Conservation (phyloP, 2,797 vertebrate species). For the Dermochelys coriacea region DNA sequence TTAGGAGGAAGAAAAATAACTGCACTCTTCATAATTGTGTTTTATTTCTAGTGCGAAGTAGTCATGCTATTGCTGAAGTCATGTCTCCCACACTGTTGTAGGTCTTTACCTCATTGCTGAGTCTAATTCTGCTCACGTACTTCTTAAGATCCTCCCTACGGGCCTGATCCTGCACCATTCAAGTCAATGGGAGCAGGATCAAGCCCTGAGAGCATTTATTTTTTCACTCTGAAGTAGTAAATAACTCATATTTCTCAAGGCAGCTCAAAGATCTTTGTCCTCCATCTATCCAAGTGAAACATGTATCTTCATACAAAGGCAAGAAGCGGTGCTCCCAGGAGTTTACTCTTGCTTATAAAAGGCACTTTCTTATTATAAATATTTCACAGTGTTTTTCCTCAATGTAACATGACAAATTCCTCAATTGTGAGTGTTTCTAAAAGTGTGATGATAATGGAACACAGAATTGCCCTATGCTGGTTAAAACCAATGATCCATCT, state of each 20-base stretch:
- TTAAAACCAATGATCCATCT: background rate
- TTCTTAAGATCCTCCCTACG: background rate
- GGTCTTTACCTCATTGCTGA: background rate
- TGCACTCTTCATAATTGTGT: background rate
- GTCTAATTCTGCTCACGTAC: background rate
- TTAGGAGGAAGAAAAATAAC: background rate
- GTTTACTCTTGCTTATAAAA: background rate
- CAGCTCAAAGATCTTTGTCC: background rate
- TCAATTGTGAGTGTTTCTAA: constrained; percentile 3
- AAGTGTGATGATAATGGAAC: background rate
- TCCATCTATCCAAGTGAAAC: background rate
- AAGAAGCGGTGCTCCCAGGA: background rate
- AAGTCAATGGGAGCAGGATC: background rate
- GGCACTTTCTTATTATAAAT: constrained; percentile 21
- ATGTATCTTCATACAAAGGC: accelerated
- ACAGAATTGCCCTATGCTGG: background rate
- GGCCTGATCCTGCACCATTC: background rate
- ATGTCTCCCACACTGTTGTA: background rate
- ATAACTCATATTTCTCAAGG: background rate
- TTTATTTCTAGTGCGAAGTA: constrained; percentile 27
- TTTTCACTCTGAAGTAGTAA: background rate
- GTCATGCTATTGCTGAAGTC: background rate
- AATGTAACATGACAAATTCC: background rate
- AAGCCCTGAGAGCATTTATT: background rate
- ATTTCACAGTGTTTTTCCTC: constrained; percentile 13